These are phyloP conservation scores for Chrysopilus asiliformis DNA, from an alignment of 2,888 invertebrate species.

Conservation along the genomic window DNA sequence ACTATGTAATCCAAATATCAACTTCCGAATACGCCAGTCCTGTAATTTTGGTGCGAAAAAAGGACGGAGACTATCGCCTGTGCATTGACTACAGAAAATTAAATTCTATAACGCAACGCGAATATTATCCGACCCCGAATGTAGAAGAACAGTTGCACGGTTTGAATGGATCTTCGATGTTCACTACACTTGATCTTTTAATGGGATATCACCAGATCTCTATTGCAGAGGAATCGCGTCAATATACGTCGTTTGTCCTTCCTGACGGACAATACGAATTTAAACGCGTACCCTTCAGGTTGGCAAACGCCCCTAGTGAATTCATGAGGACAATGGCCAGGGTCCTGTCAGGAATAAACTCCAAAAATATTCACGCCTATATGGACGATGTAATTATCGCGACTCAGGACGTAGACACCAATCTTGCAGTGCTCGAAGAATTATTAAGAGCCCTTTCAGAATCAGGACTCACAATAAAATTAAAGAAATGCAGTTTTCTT, in stretches of 20 bases:
- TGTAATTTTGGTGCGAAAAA: conserved; percentile 1
- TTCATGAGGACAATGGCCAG: conserved; percentile 20
- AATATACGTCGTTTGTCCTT: conserved; percentile 18
- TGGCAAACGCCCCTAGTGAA: conserved; percentile 18
- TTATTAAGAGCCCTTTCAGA: conserved; percentile 16
- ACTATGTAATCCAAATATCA: conserved; percentile 1
- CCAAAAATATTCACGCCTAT: conserved; percentile 10
- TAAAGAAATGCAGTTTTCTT: conserved; percentile 22
- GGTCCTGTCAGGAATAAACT: background rate
- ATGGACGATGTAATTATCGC: conserved; percentile 19
- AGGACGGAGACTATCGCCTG: background rate
- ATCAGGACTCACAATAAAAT: conserved; percentile 22
- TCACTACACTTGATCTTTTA: conserved; percentile 3
- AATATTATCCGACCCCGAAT: conserved; percentile 14
- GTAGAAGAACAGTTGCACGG: conserved; percentile 17
- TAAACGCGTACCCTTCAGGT: conserved; percentile 19
- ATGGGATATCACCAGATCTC: conserved; percentile 6
- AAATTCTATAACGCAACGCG: conserved; percentile 1
- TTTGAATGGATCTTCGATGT: background rate
- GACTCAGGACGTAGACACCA: conserved; percentile 11
- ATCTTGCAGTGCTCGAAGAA: conserved; percentile 16
- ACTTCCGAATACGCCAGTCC: conserved; percentile 1
- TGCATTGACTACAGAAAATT: conserved; percentile 3
- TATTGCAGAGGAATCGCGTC: conserved; percentile 1
- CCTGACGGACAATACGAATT: conserved; percentile 21